These are phyloP conservation scores for Lordiphosa clarofinis DNA, from an alignment of 1,140 invertebrate genomes.

Conservation along the genomic window DNA sequence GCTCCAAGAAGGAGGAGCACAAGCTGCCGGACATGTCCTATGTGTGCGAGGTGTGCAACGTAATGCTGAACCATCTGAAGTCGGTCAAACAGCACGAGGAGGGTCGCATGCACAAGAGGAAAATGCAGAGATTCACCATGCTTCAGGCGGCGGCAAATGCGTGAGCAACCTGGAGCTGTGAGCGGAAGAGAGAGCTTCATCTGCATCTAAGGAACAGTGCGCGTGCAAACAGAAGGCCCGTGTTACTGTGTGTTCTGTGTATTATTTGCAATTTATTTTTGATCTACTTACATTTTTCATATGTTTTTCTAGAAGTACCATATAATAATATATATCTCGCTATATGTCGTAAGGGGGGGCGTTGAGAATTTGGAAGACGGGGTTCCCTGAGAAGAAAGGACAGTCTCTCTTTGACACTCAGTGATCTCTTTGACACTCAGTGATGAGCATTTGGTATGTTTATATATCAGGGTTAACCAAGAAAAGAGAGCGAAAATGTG, in stretches of 20 bases:
- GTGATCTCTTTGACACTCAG: too few species aligned
- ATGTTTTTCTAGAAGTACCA: conserved; percentile 41
- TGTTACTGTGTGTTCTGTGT: conserved; percentile 34
- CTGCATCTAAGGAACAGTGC: neutral
- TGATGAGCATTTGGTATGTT: too few species aligned
- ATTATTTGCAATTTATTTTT: conserved; percentile 62
- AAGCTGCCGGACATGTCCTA: conserved; percentile 82
- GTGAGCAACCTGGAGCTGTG: neutral
- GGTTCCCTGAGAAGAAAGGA: too few species aligned
- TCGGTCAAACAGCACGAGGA: conserved; percentile 83
- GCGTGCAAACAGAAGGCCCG: conserved; percentile 8
- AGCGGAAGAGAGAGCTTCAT: neutral
- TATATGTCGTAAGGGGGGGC: conserved; percentile 3
- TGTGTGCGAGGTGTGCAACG: conserved; percentile 84
- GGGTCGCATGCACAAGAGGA: conserved; percentile 82
- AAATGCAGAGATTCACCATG: conserved; percentile 12
- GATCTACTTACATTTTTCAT: conserved; percentile 41
- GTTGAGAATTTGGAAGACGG: too few species aligned
- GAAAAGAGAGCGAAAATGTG: too few species aligned
- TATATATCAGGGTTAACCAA: too few species aligned
- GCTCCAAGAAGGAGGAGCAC: conserved; percentile 57
- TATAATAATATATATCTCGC: conserved; percentile 25
- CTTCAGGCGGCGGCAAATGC: neutral
- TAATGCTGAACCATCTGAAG: conserved; percentile 82
- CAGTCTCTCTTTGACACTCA: too few species aligned